A percentile compares a stretch with the other conserved stretches of the same genome.
These are phyloP conservation scores for Neotoma lepida DNA, from an alignment of 2,113 vertebrate species.

Conservation along the genomic window DNA sequence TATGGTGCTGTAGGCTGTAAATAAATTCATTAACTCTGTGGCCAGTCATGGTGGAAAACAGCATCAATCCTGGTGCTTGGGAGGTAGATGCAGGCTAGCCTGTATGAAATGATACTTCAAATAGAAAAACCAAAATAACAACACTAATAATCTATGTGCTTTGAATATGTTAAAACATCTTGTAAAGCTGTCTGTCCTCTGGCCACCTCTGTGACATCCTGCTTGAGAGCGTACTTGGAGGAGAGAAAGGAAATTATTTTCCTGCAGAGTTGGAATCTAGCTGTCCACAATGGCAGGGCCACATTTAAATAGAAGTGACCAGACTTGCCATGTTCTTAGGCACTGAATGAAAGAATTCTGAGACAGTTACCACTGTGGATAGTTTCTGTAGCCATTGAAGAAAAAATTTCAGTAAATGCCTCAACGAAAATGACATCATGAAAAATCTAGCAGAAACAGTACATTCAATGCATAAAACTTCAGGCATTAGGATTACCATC, in stretches of 20 bases:
- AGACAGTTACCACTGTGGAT: not conserved
- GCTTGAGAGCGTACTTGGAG: not conserved
- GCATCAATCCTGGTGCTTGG: too few relatives aligned
- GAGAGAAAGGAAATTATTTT: fast-evolving
- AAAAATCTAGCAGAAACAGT: not conserved
- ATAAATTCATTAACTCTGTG: not conserved
- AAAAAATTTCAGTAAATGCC: not conserved
- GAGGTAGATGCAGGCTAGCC: too few relatives aligned
- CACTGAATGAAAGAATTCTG: not conserved
- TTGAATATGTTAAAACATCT: not conserved
- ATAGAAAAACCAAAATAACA: not conserved
- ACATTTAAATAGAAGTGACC: not conserved
- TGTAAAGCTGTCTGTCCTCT: fast-evolving
- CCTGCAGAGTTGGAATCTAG: not conserved
- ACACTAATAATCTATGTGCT: not conserved
- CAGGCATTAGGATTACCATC: not conserved
- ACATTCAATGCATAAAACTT: not conserved
- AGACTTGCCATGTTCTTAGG: not conserved
- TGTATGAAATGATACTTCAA: not conserved
- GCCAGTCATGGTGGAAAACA: too few relatives aligned
- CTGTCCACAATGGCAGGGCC: not conserved
- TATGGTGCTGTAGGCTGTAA: not conserved
- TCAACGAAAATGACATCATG: not conserved
- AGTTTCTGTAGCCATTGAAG: not conserved
- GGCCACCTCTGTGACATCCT: too few relatives aligned